phyloP scores from a whole-genome alignment of 2,113 vertebrate species.

The Callopanchax toddi region DNA sequence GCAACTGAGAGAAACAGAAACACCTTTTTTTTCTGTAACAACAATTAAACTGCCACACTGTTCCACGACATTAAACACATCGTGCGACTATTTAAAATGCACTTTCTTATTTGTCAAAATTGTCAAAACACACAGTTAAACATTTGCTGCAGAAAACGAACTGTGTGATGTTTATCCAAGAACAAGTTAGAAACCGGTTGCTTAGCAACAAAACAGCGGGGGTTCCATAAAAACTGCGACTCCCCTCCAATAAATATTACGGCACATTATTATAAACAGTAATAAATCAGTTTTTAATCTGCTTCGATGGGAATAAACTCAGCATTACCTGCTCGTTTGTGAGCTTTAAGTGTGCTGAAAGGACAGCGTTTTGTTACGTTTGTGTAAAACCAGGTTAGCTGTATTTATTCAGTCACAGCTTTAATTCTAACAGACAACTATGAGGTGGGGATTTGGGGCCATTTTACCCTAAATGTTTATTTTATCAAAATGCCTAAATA shows the following conservation, averaged over 20 bases:
- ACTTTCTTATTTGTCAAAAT: constrained; percentile 1
- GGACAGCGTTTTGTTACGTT: not conserved
- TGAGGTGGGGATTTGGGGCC: too few species aligned
- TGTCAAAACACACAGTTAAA: constrained; percentile 3
- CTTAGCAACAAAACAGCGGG: constrained; percentile 37
- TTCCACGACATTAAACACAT: constrained; percentile 4
- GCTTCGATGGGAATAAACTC: constrained; percentile 2
- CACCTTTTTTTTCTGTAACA: not conserved
- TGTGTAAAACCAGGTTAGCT: not conserved
- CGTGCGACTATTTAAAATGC: not conserved
- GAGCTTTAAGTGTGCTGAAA: not conserved
- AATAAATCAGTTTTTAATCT: not conserved
- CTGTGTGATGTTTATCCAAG: constrained; percentile 4
- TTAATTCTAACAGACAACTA: too few species aligned
- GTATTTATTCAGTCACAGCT: not conserved
- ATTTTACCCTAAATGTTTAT: not conserved
- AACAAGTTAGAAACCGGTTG: constrained; percentile 26
- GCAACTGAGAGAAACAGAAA: not conserved
- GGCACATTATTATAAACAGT: not conserved
- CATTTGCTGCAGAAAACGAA: constrained; percentile 17
- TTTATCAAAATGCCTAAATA: not conserved
- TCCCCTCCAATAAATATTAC: constrained; percentile 11
- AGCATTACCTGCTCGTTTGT: not conserved
- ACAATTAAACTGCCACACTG: not conserved
- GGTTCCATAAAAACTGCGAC: constrained; percentile 23